These are phyloP conservation scores for Halcyon chelicuti DNA, from an alignment of 2,797 vertebrate genomes.

Conservation along the genomic window DNA sequence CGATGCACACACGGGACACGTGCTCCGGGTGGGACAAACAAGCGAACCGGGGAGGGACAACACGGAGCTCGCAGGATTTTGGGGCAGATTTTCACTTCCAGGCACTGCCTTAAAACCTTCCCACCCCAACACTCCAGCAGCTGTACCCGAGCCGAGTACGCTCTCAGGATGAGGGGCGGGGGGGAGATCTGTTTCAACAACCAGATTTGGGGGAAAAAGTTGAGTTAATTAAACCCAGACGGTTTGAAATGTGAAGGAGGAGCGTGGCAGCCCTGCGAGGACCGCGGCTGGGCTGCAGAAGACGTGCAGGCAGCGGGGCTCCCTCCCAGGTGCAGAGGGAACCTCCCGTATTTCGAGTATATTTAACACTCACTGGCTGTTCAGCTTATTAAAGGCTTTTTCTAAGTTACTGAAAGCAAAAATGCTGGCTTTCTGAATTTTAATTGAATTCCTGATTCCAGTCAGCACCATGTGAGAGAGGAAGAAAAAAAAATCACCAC, in stretches of 20 bases:
- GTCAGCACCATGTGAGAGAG: not conserved
- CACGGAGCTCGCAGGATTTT: rapidly evolving
- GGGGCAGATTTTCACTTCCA: not conserved
- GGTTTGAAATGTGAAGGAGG: not conserved
- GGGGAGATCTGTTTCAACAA: not conserved
- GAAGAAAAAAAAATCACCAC: not conserved
- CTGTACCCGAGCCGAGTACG: rapidly evolving
- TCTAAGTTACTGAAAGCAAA: not conserved
- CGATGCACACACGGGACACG: rapidly evolving
- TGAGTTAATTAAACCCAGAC: not conserved
- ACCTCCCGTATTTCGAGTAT: not conserved
- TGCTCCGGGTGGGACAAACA: not conserved
- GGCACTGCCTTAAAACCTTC: not conserved
- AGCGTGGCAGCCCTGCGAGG: not conserved
- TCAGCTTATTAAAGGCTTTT: not conserved
- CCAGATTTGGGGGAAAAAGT: not conserved
- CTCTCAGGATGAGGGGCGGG: too few species aligned
- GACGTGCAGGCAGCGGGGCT: rapidly evolving
- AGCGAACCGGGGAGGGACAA: not conserved
- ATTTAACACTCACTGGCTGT: not conserved
- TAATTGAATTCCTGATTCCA: not conserved
- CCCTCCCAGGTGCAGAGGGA: not conserved
- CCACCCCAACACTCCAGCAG: not conserved
- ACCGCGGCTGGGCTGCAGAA: not conserved
- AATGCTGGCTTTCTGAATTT: not conserved